Evolutionary conservation across 1,140 invertebrate species (phyloP).

Genomic region (Pomphorhynchus laevis): DNA sequence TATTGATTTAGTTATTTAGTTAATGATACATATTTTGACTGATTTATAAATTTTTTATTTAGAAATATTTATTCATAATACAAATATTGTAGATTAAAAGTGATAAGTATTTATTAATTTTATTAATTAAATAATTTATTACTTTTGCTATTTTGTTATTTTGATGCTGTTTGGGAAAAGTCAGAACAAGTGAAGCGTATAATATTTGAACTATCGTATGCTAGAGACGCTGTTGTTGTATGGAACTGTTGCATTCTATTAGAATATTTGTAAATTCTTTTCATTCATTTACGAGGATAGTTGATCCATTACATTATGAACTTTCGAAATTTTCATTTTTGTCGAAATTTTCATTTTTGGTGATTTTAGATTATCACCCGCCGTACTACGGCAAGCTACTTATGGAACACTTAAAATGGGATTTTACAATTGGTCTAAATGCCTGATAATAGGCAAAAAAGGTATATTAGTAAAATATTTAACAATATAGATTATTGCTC

Average conservation of each 20-base stretch:
- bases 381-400: slow-evolving; percentile 50
- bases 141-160: too few species aligned
- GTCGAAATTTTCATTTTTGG: slow-evolving; percentile 11
- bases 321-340: not conserved
- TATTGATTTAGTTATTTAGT: too few species aligned
- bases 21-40: too few species aligned
- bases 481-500: not conserved
- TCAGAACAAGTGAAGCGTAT: too few species aligned
- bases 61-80: too few species aligned
- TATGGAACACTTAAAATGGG: slow-evolving; percentile 88
- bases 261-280: not conserved
- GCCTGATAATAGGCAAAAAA: slow-evolving; percentile 24
- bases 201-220: too few species aligned
- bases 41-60: too few species aligned
- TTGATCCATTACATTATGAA: not conserved
- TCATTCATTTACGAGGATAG: not conserved
- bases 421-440: slow-evolving; percentile 56
- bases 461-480: slow-evolving; percentile 15
- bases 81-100: too few species aligned
- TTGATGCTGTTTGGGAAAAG: too few species aligned
- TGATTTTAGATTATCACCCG: slow-evolving; percentile 41
- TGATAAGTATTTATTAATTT: too few species aligned
- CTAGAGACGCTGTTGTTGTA: too few species aligned
- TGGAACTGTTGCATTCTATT: not conserved
- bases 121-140: too few species aligned